Base-by-base conservation (phyloP, 2,888 invertebrate species). In the Bursaphelenchus okinawaensis region DNA sequence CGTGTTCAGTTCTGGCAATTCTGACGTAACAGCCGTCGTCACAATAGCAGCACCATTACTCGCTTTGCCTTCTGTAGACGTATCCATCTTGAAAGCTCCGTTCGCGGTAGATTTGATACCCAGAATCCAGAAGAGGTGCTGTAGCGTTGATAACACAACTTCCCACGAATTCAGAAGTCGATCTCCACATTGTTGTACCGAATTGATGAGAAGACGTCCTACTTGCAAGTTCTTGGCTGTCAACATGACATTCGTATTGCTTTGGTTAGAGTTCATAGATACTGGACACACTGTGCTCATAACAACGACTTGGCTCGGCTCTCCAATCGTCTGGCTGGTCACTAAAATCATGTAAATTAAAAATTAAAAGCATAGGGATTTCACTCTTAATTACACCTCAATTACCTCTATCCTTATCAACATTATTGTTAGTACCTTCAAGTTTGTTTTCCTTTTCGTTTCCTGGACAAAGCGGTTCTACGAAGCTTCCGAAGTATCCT, bases 211-310 rank as follows among this genome's bases (percentile, higher is more conserved):
- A 0, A 94, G 91, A 70, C 92, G 87, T 90, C 96, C 94, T 28
- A 94, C 93, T 79, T 95, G 93, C 64, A 98, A 87, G 87, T 98
- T 98, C 79, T 96, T 94, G 0, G 93, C 91, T 3, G 95, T 96
- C 80, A 98, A 87, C 93, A 95, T 93, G 62, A 96, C 95, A 52
- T 90, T 89, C n/a, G 89, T 89, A 90, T 81, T 91, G 90, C 64
- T 90, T 89, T 40, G 89, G 89, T 72, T 69, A 4, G 74, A 68
- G 6, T 80, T 63, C 8, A 75, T 66, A 7, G 69, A 66, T 76
- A 62, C 83, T 91, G 1, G 93, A 73, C 95, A 86, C 23, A 94
- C 92, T 0, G 94, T 93, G 24, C 96, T 96, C 68, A 96, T 93
- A 72, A 93, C 95, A 54, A 96, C 93, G 69, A 96, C 93, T 85